Conservation (phyloP, 2,113 vertebrate genomes). For the Theropithecus gelada region DNA sequence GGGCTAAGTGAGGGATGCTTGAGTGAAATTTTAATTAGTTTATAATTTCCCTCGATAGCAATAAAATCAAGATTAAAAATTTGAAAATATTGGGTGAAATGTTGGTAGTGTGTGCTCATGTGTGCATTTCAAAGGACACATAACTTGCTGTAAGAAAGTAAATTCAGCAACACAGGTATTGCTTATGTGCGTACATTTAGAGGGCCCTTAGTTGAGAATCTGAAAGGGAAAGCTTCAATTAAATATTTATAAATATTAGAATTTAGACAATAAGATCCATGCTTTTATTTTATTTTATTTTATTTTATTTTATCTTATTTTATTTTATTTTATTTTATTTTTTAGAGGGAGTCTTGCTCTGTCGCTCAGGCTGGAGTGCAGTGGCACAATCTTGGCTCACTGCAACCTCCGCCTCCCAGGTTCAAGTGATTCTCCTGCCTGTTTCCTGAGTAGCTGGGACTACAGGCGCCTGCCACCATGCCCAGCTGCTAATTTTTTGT, state of each 20-base stretch:
- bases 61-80: conserved; percentile 13
- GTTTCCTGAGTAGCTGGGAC: too few species aligned
- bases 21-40: conserved; percentile 57
- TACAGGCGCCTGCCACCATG: accelerated
- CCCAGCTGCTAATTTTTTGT: too few species aligned
- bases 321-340: too few species aligned
- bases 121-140: not conserved
- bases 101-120: not conserved
- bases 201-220: not conserved
- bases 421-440: too few species aligned
- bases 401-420: too few species aligned
- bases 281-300: not conserved
- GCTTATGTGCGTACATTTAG: not conserved
- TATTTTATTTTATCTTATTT: too few species aligned
- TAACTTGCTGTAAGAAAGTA: not conserved
- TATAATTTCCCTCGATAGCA: conserved; percentile 21
- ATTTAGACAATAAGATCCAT: not conserved
- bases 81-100: not conserved
- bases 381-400: too few species aligned
- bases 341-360: too few species aligned
- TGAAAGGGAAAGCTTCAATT: not conserved
- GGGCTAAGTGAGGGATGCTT: not conserved
- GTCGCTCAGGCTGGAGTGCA: too few species aligned
- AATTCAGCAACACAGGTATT: not conserved
- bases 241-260: conserved; percentile 44